phyloP scores from a whole-genome alignment of 2,113 vertebrate genomes.

The Nanorana parkeri region DNA sequence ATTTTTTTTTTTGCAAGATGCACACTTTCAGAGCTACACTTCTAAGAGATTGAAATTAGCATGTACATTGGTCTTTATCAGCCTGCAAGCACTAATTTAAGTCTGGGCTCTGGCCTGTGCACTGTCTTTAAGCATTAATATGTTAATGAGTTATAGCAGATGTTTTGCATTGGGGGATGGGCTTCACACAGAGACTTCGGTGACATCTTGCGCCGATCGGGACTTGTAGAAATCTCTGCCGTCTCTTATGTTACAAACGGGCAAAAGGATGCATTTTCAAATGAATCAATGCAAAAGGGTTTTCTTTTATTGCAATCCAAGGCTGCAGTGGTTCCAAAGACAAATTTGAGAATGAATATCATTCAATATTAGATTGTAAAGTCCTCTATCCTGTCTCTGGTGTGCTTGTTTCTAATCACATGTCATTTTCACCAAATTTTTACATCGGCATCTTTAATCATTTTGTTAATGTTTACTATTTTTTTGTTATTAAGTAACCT shows the following conservation, averaged over 20 bases:
- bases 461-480: too few relatives aligned
- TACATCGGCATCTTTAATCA: too few relatives aligned
- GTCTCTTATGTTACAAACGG: constrained; percentile 22
- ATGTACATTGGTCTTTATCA: constrained; percentile 44
- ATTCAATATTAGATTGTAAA: not conserved
- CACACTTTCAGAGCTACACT: constrained; percentile 23
- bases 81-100: constrained; percentile 43
- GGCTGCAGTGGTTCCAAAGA: too few relatives aligned
- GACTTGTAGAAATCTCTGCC: not conserved
- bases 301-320: too few relatives aligned
- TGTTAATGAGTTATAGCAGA: constrained; percentile 54
- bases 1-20: constrained; percentile 10
- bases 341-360: too few relatives aligned
- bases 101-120: constrained; percentile 39
- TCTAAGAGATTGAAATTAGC: constrained; percentile 39
- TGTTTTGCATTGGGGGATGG: constrained; percentile 54
- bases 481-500: too few relatives aligned
- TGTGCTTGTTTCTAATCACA: not conserved
- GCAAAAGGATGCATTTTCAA: not conserved
- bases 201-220: constrained; percentile 26
- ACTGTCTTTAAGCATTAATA: constrained; percentile 52
- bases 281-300: too few relatives aligned
- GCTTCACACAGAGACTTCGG: not conserved
- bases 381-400: too few relatives aligned
- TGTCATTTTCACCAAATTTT: not conserved